Conservation (phyloP, 2,888 invertebrate species). For the Lithophane ornitopus region DNA sequence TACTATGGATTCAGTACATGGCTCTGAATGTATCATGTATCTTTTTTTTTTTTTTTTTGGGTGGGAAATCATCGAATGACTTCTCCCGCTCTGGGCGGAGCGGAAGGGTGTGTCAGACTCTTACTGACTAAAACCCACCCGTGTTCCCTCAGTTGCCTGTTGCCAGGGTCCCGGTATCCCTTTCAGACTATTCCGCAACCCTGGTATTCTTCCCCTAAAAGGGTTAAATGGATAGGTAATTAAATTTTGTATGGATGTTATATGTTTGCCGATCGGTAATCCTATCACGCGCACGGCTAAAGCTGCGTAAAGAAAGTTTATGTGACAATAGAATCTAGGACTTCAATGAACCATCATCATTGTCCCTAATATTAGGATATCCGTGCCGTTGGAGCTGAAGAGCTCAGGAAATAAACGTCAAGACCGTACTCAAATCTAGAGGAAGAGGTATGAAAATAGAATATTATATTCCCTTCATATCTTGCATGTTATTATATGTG, state of each 20-base stretch:
- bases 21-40: no score
- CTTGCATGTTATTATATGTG: not conserved
- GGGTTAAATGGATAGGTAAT: not conserved
- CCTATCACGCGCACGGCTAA: not conserved
- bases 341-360: not conserved
- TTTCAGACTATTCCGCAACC: no score
- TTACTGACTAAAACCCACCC: no score
- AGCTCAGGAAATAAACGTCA: constrained; percentile 27
- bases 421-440: constrained; percentile 23
- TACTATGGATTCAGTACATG: no score
- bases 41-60: no score
- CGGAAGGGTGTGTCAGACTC: no score
- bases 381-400: constrained; percentile 14
- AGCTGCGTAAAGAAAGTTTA: not conserved
- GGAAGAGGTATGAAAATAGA: constrained; percentile 11
- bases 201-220: no score
- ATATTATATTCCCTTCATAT: constrained; percentile 34
- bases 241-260: not conserved
- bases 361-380: not conserved
- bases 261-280: no score
- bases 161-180: no score
- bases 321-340: not conserved
- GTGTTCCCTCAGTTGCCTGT: no score
- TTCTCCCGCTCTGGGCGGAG: no score
- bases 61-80: no score